Evolutionary conservation across 2,113 vertebrate species (phyloP).

Genomic region (Tympanuchus pallidicinctus): DNA sequence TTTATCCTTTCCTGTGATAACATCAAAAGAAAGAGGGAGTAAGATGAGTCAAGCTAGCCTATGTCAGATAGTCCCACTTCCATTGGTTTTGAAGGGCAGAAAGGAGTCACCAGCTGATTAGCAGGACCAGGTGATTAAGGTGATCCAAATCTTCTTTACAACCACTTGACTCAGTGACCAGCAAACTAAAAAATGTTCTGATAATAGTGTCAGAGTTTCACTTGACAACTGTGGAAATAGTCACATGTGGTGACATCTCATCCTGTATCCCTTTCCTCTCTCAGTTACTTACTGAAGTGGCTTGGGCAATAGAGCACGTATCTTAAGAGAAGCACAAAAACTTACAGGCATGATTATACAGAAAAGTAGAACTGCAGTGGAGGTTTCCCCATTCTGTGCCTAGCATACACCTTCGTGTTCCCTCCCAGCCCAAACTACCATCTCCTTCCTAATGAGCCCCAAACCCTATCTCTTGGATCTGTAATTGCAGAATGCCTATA

Average conservation of each 20-base stretch:
- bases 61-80: not conserved
- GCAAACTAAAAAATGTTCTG: not conserved
- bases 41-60: not conserved
- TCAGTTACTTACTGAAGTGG: not conserved
- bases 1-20: not conserved
- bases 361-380: not conserved
- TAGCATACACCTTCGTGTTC: not conserved
- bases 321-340: not conserved
- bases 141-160: not conserved
- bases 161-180: not conserved
- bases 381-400: not conserved
- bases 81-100: not conserved
- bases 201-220: not conserved
- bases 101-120: not conserved
- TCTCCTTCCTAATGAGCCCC: not conserved
- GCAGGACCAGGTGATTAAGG: not conserved
- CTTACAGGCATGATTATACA: not conserved
- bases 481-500: not conserved
- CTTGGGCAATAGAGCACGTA: not conserved
- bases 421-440: not conserved
- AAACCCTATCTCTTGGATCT: not conserved
- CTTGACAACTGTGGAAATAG: rapidly evolving
- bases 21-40: not conserved
- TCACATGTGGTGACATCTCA: not conserved
- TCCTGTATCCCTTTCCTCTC: not conserved